Conservation (phyloP, 2,888 invertebrate genomes). For the Thymelicus sylvestris region DNA sequence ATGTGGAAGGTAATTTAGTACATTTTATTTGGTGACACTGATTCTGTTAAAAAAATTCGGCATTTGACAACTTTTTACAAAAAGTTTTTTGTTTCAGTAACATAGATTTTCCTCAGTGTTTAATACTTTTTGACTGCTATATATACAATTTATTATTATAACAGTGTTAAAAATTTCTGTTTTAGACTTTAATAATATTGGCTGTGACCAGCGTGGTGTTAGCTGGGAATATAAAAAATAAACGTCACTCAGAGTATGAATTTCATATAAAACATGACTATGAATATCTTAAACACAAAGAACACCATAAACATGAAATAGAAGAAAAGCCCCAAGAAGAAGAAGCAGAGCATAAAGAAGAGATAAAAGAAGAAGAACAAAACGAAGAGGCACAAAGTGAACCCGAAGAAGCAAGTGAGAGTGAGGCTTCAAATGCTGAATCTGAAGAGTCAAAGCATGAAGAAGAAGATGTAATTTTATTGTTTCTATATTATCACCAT, state of each 20-base stretch:
- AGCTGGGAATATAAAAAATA: slow-evolving; percentile 18
- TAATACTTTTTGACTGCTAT: no score
- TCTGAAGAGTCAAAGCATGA: slow-evolving; percentile 64
- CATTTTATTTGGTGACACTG: not conserved
- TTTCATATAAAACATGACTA: slow-evolving; percentile 33
- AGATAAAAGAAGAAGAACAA: slow-evolving; percentile 3
- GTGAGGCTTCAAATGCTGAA: slow-evolving; percentile 60
- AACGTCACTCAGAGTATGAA: slow-evolving; percentile 13
- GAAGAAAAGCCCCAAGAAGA: slow-evolving; percentile 14
- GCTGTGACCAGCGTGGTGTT: slow-evolving; percentile 21
- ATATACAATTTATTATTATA: not conserved
- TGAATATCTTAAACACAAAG: slow-evolving; percentile 16
- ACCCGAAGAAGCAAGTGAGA: slow-evolving; percentile 49
- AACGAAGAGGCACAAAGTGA: not conserved
- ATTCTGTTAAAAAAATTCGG: not conserved
- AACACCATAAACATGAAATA: slow-evolving; percentile 10
- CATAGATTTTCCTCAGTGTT: no score
- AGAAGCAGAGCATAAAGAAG: slow-evolving; percentile 2
- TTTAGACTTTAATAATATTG: slow-evolving; percentile 30
- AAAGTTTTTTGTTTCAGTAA: not conserved
- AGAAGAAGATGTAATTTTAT: slow-evolving; percentile 66
- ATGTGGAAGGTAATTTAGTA: slow-evolving; percentile 35
- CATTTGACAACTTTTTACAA: not conserved
- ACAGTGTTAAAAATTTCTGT: not conserved
- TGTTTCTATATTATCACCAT: not conserved